Base-by-base conservation (phyloP, 2,888 invertebrate species). In the Lysandra bellargus region DNA sequence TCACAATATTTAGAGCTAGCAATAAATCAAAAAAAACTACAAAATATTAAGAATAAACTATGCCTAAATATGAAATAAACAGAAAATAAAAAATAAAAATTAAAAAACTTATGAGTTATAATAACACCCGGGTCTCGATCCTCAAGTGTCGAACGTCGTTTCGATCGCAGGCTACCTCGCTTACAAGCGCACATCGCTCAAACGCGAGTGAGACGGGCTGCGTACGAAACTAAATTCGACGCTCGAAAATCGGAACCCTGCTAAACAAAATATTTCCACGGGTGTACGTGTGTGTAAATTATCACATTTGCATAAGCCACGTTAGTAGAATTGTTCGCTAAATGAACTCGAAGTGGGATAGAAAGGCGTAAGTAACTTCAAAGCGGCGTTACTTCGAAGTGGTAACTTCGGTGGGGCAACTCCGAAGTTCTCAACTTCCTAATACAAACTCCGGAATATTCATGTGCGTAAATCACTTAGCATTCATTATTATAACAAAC, bases 401-500 rank as follows among this genome's bases (percentile, higher is more conserved):
- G 69, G 69, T 5, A 37, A 69, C 33, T 69, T 69, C 61, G 23
- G 57, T 23, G 64, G 6, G 33, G 69, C 12, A 23, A 69, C 69
- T 69, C 33, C 33, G 61, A 64, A 69, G 33, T 69, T 37, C 33
- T 5, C 33, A 69, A 69, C 69, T 69, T 69, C 64, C 14, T 14
- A 61, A 69, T 30, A 64, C 44, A n/a, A 74, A 74, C 74, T 44
- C 23, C 7, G 44, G 74, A 74, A 74, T 74, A 74, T 74, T 74
- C 74, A 74, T 44, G 74, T 74, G 40, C n/a, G 74, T 74, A 23
- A 74, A 44, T 74, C 74, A 44, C 44, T n/a, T 74, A 44, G 40
- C 74, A 74, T 74, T 74, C 23, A 74, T 74, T 73, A 73, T 73
- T n/a, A 44, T 17, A 74, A 74, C 44, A 74, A 74, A 74, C 74